These are phyloP conservation scores for Drosophila willistoni DNA, from an alignment of 1,140 invertebrate species.

Conservation along the genomic window DNA sequence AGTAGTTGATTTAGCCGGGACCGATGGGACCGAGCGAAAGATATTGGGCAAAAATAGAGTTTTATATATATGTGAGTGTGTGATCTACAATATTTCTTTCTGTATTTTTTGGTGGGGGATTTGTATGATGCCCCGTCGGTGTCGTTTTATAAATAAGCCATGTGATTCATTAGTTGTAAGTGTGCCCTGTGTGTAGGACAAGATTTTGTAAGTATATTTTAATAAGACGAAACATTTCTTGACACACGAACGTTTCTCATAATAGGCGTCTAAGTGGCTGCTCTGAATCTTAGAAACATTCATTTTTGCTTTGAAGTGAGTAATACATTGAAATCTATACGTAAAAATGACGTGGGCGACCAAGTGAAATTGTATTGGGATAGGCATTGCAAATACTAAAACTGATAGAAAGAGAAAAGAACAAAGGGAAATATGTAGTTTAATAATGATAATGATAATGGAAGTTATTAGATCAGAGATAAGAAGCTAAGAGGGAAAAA, in stretches of 20 bases:
- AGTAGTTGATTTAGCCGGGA: constrained; percentile 46
- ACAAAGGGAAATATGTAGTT: not conserved
- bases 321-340: not conserved
- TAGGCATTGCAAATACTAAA: constrained; percentile 33
- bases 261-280: constrained; percentile 56
- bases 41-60: constrained; percentile 73
- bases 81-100: constrained; percentile 24
- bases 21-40: constrained; percentile 44
- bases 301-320: constrained; percentile 33
- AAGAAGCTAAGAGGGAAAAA: too few relatives aligned
- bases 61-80: constrained; percentile 31
- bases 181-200: constrained; percentile 42
- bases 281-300: constrained; percentile 8
- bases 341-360: constrained; percentile 40
- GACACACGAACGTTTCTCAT: constrained; percentile 11
- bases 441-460: not conserved
- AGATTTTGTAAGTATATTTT: constrained; percentile 46
- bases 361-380: constrained; percentile 48
- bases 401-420: too few relatives aligned
- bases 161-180: constrained; percentile 73
- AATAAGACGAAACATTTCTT: constrained; percentile 30
- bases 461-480: too few relatives aligned
- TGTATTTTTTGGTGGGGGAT: constrained; percentile 26
- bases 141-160: constrained; percentile 73
- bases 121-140: constrained; percentile 50